Evolutionary conservation across 2,113 vertebrate genomes (phyloP), one percentile per base, ranked within the genome.

Genomic region (Anoura caudifer): DNA sequence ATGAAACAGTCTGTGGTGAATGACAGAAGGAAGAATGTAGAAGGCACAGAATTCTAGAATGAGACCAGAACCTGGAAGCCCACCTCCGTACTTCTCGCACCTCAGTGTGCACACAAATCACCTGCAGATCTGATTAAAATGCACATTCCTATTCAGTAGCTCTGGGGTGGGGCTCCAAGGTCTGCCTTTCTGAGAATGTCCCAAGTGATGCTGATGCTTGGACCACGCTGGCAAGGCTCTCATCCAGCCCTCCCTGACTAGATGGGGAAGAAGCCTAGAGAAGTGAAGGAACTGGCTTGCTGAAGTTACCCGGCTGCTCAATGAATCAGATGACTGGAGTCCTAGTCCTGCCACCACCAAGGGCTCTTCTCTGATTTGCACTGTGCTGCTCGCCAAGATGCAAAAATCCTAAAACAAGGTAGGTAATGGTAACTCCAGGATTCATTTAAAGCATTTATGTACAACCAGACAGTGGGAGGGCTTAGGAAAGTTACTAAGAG

Each of bases 361-460:
- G 11, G 7, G 3, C 38, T 93, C 69, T 95, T 73, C 69, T 86
- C 50, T 28, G 63, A 16, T 52, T 81, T 81, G 81, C 24, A n/a
- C 20, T 15, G 38, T 28, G 50, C 22, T 87, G 50, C 45, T 47
- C 45, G 11, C n/a, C 26, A 36, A 17, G 20, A 69, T 36, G 26
- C 75, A 84, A 69, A 88, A 24, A 10, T 33, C 47, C 36, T 22
- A 15, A 90, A 87, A 31, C 63, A 56, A 69, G 73, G 20, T 54
- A 87, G 81, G 43, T 41, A 61, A 84, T 19, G 33, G 67, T 31
- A 61, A 84, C 41, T 54, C 33, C 70, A 84, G 36, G 73, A 95
- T 22, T 41, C 16, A 5, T 17, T 69, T 75, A 56, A 31, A 86
- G 36, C 59, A 63, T 33, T 24, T 54, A 80, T 38, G 33, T 9